Evolutionary conservation across 23 tunicate species (phyloP), one percentile per base, ranked within the genome.

Genomic region (Botrylloides violaceus): DNA sequence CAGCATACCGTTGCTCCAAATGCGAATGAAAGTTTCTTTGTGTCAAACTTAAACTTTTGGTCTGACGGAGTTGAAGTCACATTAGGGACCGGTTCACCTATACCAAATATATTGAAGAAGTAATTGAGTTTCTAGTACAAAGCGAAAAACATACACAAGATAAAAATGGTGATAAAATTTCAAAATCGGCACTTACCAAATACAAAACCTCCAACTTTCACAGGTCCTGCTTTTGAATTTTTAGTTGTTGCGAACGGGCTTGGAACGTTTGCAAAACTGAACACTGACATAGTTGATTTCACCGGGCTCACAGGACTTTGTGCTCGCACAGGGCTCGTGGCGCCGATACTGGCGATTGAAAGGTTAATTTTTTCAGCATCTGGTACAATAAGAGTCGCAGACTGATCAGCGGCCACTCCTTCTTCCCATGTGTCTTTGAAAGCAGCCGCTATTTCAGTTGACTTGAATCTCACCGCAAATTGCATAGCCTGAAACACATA

Each of bases 391-490:
- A 90, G 48, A 28, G 56, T 68, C 18, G 38, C 71, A 25, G 64
- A 78, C 22, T 18, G 32, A 3, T 64, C 70, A n/a, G 90, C 97
- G n/a, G 73, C 56, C 29, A 21, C 66, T 2, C 81, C 90, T 47
- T 79, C 82, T 18, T 75, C 70, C 3, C 82, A 30, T 12, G 62
- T 58, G 20, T 62, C 27, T 28, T 84, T 49, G 61, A 90, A 90
- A 2, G 35, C 70, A 2, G 63, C 61, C 15, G 85, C 86, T 0
- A 36, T 71, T 9, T 90, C 97, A 24, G 73, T 33, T 1, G 60
- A 32, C 55, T 90, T 90, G 53, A 90, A 83, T 36, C 84, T 65
- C 18, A 90, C 30, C 3, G 97, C 97, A 49, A 90, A 83, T 55
- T 90, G 97, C 4, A 68, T 74, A 9, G 68, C 7, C 85, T 80